Base-by-base conservation (phyloP, 2,888 invertebrate species). In the Meteorus colon region DNA sequence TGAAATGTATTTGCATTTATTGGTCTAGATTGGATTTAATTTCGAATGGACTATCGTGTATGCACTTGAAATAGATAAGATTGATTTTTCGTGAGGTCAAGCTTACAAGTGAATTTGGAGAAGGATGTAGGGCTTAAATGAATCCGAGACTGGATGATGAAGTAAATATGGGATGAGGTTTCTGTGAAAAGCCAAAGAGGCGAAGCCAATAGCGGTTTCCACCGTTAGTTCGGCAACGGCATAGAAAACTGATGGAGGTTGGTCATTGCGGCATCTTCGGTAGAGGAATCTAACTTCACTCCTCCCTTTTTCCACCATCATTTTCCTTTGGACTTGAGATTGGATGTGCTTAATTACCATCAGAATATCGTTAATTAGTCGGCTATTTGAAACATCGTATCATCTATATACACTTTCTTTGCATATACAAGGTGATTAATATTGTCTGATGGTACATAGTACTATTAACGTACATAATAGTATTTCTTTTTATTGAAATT, bases 351-450 rank as follows among this genome's bases (percentile, higher is more conserved):
- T 88, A 89, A 89, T 89, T 88, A 88, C 87, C 86, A 83, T 85
- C 87, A 84, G 87, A 88, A 89, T 88, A 89, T 88, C 89, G 88
- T 88, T 88, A 89, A 88, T 89, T 89, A 89, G 85, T 83, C 82
- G 80, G 82, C 83, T 78, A 79, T 76, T 73, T 76, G 62, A 66
- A 16, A 31, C 72, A 71, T 55, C 34, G 63, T 27, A 62, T 59
- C n/a, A 48, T 4, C 72, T 27, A 31, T 29, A 45, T 63, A 55
- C 16, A 55, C 24, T 2, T 59, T 70, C 34, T 55, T 34, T 34
- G 4, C 2, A 34, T 8, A 34, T 34, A 34, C 34, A 34, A 34
- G 34, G 34, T 34, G 34, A 34, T 24, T 24, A 24, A 24, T 34
- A 8, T 34, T 34, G 34, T 4, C 34, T 6, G 34, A 34, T 6